Base-by-base conservation (phyloP, 2,797 vertebrate genomes). In the Falco columbarius region DNA sequence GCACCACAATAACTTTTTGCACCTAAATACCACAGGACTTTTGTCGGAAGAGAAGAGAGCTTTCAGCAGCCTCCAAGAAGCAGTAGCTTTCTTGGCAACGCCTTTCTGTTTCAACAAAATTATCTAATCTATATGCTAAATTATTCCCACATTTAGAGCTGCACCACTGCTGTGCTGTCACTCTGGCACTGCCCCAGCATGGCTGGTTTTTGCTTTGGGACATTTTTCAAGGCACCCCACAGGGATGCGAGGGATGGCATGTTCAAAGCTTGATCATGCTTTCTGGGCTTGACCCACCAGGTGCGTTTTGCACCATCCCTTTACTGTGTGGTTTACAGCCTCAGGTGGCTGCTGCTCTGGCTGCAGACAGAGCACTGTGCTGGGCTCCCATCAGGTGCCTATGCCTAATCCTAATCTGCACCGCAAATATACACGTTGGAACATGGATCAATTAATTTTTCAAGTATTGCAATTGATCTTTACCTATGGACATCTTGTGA, bases 101-200 rank as follows among this genome's bases (percentile, higher is more conserved):
- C 29, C 44, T 10, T 82, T 90, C 81, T 40, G 34, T 75, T 90
- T 73, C 81, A 66, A 62, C 21, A 62, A 58, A 91, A 87, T 87
- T 52, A 70, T 90, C 75, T 89, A 52, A 91, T 91, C 83, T 77
- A 30, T n/a, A 71, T 76, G 81, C 63, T 93, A 85, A 96, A 89
- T 93, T 85, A 93, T 91, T 92, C 76, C 56, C 74, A 62, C 36
- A 36, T 46, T 89, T n/a, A 4, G 14, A 71, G 56, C 51, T 40
- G 42, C 19, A 58, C 10, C 67, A 32, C 47, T 86, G 74, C 79
- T 84, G 54, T 61, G 81, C 67, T 75, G 47, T 73, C 40, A 14
- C 40, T 74, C 61, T 70, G 26, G 88, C 20, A 1, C 46, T 81
- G 71, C 54, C 42, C 88, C 76, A 49, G 46, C 34, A 18, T 1